Evolutionary conservation across 2,797 vertebrate species (phyloP).

Genomic region (Myripristis jacobus): DNA sequence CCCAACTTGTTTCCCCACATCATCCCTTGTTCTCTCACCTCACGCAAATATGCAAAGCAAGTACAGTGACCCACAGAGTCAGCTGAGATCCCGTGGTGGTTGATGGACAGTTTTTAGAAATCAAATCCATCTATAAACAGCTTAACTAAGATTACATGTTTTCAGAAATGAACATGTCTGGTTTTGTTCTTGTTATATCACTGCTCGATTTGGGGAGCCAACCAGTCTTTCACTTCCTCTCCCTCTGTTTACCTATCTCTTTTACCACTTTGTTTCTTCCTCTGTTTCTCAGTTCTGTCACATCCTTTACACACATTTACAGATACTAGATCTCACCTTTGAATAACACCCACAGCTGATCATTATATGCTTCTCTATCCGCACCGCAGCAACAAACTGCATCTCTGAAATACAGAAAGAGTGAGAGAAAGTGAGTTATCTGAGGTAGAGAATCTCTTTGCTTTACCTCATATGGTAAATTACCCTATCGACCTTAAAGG

Average conservation of each 20-base stretch:
- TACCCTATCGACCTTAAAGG: not conserved
- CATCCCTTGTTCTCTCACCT: not conserved
- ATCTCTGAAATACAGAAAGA: not conserved
- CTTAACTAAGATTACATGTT: constrained; percentile 12
- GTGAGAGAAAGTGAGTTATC: not conserved
- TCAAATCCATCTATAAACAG: constrained; percentile 20
- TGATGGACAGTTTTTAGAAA: not conserved
- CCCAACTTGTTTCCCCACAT: too few species aligned
- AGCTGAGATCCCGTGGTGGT: not conserved
- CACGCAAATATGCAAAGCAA: not conserved
- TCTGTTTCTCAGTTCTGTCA: too few species aligned
- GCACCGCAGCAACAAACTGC: not conserved
- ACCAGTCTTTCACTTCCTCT: not conserved
- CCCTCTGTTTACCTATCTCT: too few species aligned
- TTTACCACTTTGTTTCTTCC: too few species aligned
- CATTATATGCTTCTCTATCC: not conserved
- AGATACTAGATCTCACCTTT: too few species aligned
- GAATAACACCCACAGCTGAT: not conserved
- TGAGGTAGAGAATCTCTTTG: not conserved
- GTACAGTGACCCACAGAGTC: not conserved
- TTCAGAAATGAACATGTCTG: not conserved
- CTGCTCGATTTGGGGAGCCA: not conserved
- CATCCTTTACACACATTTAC: too few species aligned
- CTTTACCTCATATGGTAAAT: constrained; percentile 5
- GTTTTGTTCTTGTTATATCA: not conserved